Evolutionary conservation across 2,888 invertebrate genomes (phyloP).

Genomic region (Caenorhabditis plicata): DNA sequence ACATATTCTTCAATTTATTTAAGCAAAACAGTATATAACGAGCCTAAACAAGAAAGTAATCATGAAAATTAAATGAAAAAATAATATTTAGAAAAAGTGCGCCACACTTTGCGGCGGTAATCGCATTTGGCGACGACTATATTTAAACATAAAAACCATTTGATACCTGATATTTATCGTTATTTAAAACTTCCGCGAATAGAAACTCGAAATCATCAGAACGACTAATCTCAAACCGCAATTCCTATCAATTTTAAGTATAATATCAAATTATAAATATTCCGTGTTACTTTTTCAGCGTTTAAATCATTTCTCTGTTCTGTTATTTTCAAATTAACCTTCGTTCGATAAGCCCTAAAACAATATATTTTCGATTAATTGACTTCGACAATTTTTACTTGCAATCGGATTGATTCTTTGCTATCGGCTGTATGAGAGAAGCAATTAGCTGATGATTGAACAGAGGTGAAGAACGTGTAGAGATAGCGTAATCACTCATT

Average conservation of each 20-base stretch:
- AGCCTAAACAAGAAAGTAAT: no score
- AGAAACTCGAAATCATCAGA: constrained; percentile 28
- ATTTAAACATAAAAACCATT: background rate
- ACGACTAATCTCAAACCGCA: constrained; percentile 21
- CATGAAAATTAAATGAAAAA: no score
- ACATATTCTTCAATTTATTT: no score
- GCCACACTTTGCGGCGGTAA: no score
- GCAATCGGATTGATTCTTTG: constrained; percentile 9
- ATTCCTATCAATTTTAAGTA: constrained; percentile 2
- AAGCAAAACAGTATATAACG: no score
- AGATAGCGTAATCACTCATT: no score
- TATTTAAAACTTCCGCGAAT: constrained; percentile 17
- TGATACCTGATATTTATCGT: constrained; percentile 22
- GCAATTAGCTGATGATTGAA: constrained; percentile 19
- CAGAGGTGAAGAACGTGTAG: no score
- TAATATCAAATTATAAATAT: background rate
- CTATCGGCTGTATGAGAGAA: constrained; percentile 13
- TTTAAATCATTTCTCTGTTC: constrained; percentile 17
- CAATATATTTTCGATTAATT: background rate
- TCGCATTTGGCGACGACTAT: no score
- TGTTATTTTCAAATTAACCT: constrained; percentile 12
- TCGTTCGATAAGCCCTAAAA: constrained; percentile 15
- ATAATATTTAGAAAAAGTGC: no score
- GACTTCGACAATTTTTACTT: no score
- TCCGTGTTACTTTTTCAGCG: constrained; percentile 14